A percentile compares a stretch with the other conserved stretches of the same genome.
Conservation (phyloP, 30 jellyfish, hydroid and myxozoan genomes). For the Chironex yamaguchii region DNA sequence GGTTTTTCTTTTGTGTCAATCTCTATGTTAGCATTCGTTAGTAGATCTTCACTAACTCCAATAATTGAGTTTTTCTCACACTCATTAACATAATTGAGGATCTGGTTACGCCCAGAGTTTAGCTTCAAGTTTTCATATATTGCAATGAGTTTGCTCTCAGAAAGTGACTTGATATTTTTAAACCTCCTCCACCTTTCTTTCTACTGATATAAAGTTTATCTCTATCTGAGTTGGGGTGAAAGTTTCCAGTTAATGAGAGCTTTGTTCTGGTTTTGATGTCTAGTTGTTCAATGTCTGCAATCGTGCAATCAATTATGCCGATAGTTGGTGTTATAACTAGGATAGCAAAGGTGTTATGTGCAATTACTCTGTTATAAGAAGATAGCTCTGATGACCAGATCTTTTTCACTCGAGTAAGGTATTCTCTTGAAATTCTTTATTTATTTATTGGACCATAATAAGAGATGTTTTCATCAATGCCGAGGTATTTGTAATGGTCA, state of each 20-base stretch:
- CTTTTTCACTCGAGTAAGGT: not conserved
- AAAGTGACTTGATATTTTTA: not conserved
- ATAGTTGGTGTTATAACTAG: slow-evolving; percentile 7
- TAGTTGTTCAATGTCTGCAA: not conserved
- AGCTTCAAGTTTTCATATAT: not conserved
- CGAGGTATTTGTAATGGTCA: not conserved
- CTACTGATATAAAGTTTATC: not conserved
- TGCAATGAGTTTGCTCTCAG: not conserved
- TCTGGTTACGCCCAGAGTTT: not conserved
- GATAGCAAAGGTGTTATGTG: not conserved
- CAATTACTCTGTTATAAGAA: not conserved
- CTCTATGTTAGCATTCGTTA: too few relatives aligned
- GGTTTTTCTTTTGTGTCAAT: too few relatives aligned
- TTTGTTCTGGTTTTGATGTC: not conserved
- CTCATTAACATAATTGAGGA: not conserved
- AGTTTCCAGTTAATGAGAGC: not conserved
- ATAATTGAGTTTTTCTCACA: not conserved
- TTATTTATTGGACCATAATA: not conserved
- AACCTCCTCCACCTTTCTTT: not conserved
- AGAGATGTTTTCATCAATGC: slow-evolving; percentile 20
- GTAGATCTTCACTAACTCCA: not conserved
- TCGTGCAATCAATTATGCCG: slow-evolving; percentile 6
- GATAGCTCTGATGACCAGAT: slow-evolving; percentile 23
- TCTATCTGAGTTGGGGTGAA: not conserved
- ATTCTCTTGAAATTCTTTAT: not conserved